Evolutionary conservation across 2,797 vertebrate species (phyloP).

Genomic region (Pachyuromys duprasi): DNA sequence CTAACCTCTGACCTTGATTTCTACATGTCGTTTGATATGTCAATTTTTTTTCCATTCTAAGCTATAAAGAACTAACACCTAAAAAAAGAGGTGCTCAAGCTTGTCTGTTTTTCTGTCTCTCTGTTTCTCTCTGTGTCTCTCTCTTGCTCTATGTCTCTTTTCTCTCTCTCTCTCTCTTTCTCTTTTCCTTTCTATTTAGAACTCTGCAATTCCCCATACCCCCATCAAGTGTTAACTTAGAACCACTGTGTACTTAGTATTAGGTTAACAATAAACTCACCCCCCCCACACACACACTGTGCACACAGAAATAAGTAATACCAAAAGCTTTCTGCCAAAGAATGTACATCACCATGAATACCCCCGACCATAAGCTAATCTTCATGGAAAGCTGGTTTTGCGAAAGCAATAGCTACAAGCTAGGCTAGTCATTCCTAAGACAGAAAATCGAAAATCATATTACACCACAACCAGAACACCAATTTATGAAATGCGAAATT

Average conservation of each 20-base stretch:
- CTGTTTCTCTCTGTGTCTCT: not conserved
- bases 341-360: not conserved
- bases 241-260: not conserved
- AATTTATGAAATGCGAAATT: not conserved
- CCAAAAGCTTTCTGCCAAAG: not conserved
- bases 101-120: not conserved
- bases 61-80: not conserved
- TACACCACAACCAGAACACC: not conserved
- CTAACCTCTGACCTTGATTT: not conserved
- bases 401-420: not conserved
- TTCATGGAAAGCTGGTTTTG: not conserved
- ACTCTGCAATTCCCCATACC: too few relatives aligned
- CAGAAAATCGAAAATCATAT: constrained; percentile 14
- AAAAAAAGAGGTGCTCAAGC: too few relatives aligned
- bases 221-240: not conserved
- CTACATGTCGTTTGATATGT: not conserved
- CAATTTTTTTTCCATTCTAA: not conserved
- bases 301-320: not conserved
- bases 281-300: not conserved
- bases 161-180: not conserved
- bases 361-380: not conserved
- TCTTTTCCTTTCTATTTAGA: not conserved
- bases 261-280: not conserved
- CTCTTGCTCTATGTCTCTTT: not conserved
- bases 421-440: constrained; percentile 15